Evolutionary conservation across 1,140 invertebrate species (phyloP), one percentile per base, ranked within the genome.

Genomic region (Drosophila punjabiensis): DNA sequence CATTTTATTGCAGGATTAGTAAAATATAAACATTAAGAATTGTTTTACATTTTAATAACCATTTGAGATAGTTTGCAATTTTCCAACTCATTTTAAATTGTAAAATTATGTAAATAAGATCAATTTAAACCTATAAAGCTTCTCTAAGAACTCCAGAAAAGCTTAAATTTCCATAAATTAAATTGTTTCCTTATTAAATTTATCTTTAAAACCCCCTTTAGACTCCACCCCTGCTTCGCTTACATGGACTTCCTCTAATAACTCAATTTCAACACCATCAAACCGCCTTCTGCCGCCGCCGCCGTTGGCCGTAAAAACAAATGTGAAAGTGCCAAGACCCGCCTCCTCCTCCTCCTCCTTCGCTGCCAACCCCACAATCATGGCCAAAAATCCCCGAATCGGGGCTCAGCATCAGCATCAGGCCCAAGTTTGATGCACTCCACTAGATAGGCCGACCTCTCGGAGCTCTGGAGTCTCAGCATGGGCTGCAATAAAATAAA

Each of bases 211-310:
- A 16, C 9, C 55, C 55, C 14, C 18, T 7, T 10, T 9, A 20
- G 18, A 4, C n/a, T 11, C 14, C 48, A n/a, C 48, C 63, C 35
- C 50, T 68, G 63, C 5, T 33, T 20, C 45, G 32, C 53, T 58
- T 53, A 63, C 41, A 64, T 30, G 52, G 55, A 8, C 41, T 79
- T 68, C 45, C 63, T 62, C 68, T 64, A 85, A 84, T 84, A 84
- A 84, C 76, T 84, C 82, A 84, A 84, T 85, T 84, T 77, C 82
- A 62, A 76, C 59, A 70, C 65, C 70, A 78, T 41, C 32, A 8
- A 28, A n/a, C 39, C 28, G 13, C 45, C 74, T 58, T 47, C 41
- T 32, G 28, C 62, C 47, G 28, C 20, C 28, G 28, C 41, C 75
- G 9, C 18, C 47, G 41, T 11, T n/a, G 30, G 20, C 32, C 58